These are phyloP conservation scores for Sander vitreus DNA, from an alignment of 2,113 vertebrate genomes.

Conservation along the genomic window DNA sequence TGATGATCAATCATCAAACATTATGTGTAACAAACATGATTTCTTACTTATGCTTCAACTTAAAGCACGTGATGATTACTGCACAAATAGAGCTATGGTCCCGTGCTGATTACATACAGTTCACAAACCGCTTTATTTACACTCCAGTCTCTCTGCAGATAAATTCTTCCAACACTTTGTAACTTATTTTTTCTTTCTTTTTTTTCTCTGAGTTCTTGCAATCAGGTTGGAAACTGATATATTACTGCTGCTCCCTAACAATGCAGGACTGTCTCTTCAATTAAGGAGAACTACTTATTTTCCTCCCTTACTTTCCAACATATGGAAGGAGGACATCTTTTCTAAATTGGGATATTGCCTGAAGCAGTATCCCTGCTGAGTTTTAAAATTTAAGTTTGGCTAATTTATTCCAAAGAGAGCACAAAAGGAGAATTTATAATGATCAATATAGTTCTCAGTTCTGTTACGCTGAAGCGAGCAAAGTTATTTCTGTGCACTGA, in stretches of 20 bases:
- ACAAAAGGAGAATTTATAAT: conserved; percentile 52
- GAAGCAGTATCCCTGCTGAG: conserved; percentile 38
- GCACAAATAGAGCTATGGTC: neutral
- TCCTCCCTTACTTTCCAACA: conserved; percentile 28
- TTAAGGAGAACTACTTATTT: conserved; percentile 29
- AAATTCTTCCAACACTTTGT: neutral
- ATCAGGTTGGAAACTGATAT: neutral
- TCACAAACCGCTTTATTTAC: neutral
- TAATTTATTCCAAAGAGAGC: conserved; percentile 60
- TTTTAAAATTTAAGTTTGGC: conserved; percentile 19
- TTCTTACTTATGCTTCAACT: too few relatives aligned
- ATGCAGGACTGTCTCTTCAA: conserved; percentile 19
- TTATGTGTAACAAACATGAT: too few relatives aligned
- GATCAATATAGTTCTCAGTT: conserved; percentile 39
- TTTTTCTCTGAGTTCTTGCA: neutral
- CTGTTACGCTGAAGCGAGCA: conserved; percentile 33
- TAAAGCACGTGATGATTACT: too few relatives aligned
- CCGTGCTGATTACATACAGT: neutral
- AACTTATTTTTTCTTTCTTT: neutral
- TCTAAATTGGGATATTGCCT: conserved; percentile 50
- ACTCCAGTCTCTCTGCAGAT: neutral
- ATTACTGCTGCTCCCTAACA: conserved; percentile 2
- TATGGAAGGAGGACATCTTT: conserved; percentile 56
- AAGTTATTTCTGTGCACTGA: conserved; percentile 41
- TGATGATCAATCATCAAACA: neutral